Evolutionary conservation across 2,888 invertebrate species (phyloP), one percentile per base, ranked within the genome.

Genomic region (Cantharis flavilabris): DNA sequence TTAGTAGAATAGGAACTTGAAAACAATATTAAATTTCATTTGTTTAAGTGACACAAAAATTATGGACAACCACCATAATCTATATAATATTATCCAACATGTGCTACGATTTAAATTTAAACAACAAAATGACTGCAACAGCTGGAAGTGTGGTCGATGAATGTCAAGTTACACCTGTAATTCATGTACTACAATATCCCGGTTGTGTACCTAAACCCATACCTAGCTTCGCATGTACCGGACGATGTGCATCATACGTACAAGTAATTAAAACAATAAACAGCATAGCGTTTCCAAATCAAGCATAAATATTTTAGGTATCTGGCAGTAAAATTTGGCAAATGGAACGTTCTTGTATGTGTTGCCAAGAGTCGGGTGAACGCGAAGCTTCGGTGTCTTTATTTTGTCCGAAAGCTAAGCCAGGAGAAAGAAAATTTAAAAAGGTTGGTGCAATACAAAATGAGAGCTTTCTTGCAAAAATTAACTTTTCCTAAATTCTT

Each of bases 301-400:
- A 72, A 67, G 18, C 65, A 71, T 33, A 64, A 69, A 33, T 49
- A 49, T 85, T 85, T 74, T 80, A 97, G 97, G 97, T 97, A 9
- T 97, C 97, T 49, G 97, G 97, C 7, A 97, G 96, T 83, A 97
- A 97, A 91, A 95, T 97, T 86, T 97, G 97, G 97, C 97, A 97
- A 91, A 97, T 97, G 94, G 97, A 97, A 88, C 91, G 97, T 28
- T 96, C 96, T 0, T 97, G 97, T 86, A 97, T 97, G 93, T 98
- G 97, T 87, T 98, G 97, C 86, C 97, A 97, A 88, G 97, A 97
- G 87, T 96, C 96, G 82, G 97, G 97, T 3, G 96, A 97, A 89
- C 90, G 97, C 81, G 97, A 97, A 88, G 97, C 97, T 1, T 93
- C 94, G 16, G 96, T 97, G 10, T 94, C 96, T 9, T 89, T 97